Percentiles rank a stretch among this genome's conserved stretches.
Evolutionary conservation across 2,888 invertebrate genomes (phyloP).

Genomic region (Caenorhabditis sp.): DNA sequence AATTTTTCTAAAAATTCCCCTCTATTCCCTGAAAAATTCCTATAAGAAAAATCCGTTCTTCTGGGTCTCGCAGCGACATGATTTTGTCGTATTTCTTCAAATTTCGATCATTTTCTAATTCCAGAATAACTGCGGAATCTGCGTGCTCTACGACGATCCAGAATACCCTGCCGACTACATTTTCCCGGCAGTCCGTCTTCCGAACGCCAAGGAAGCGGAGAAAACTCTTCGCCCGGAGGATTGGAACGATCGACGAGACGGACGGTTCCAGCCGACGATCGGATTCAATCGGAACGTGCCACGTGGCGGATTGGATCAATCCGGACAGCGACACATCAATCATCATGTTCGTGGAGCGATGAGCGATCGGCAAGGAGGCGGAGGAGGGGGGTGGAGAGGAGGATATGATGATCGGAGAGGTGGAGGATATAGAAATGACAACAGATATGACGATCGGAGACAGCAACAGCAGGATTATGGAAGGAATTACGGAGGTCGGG

Average conservation of each 20-base stretch:
- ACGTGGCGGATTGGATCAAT: slow-evolving; percentile 70
- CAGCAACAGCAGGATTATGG: slow-evolving; percentile 22
- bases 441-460: slow-evolving; percentile 12
- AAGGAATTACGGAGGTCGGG: slow-evolving; percentile 45
- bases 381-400: slow-evolving; percentile 30
- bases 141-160: slow-evolving; percentile 80
- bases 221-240: slow-evolving; percentile 78
- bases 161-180: slow-evolving; percentile 74
- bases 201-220: slow-evolving; percentile 72
- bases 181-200: slow-evolving; percentile 77
- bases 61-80: too few species aligned
- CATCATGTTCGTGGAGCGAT: slow-evolving; percentile 67
- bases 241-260: slow-evolving; percentile 73
- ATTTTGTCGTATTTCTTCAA: too few species aligned
- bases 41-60: too few species aligned
- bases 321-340: slow-evolving; percentile 75
- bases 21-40: too few species aligned
- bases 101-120: too few species aligned
- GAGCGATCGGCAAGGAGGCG: slow-evolving; percentile 36
- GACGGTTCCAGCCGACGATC: slow-evolving; percentile 71
- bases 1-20: too few species aligned
- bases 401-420: slow-evolving; percentile 29
- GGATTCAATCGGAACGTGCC: slow-evolving; percentile 78
- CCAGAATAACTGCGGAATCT: slow-evolving; percentile 71
- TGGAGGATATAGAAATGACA: slow-evolving; percentile 27